Percentiles rank a stretch among this genome's conserved stretches.
Evolutionary conservation across 2,113 vertebrate species (phyloP).

Genomic region (Grammomys surdaster): DNA sequence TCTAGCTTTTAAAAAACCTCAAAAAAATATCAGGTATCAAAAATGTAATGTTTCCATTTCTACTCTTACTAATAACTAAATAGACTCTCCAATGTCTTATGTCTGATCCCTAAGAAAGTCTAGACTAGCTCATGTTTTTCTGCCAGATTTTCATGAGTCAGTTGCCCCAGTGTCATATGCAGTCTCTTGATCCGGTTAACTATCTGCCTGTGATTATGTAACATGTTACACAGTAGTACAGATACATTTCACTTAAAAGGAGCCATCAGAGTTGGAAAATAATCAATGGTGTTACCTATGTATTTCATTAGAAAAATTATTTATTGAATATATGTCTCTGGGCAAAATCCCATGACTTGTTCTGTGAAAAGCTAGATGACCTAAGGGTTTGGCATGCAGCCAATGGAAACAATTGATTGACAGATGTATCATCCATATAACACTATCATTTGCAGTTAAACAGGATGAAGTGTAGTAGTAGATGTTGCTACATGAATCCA

Average conservation of each 20-base stretch:
- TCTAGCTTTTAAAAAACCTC: background rate
- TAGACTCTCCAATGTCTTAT: background rate
- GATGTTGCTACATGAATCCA: background rate
- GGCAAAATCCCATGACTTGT: background rate
- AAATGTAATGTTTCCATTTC: background rate
- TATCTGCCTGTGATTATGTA: background rate
- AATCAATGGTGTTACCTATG: background rate
- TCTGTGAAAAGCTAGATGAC: background rate
- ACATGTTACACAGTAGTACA: background rate
- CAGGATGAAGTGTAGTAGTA: background rate
- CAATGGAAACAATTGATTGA: background rate
- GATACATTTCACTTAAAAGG: background rate
- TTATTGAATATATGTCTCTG: background rate
- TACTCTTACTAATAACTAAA: background rate
- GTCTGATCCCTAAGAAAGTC: background rate
- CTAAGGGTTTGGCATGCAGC: background rate
- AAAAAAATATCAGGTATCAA: background rate
- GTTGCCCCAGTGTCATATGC: background rate
- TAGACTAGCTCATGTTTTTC: background rate
- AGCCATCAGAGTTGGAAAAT: background rate
- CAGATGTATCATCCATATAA: background rate
- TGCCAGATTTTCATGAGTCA: background rate
- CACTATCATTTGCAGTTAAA: background rate
- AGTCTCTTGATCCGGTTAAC: background rate
- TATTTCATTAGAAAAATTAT: background rate